A percentile compares a stretch with the other conserved stretches of the same genome.
Conservation (phyloP, 2,888 invertebrate species). For the Scaptomyza tumidula region DNA sequence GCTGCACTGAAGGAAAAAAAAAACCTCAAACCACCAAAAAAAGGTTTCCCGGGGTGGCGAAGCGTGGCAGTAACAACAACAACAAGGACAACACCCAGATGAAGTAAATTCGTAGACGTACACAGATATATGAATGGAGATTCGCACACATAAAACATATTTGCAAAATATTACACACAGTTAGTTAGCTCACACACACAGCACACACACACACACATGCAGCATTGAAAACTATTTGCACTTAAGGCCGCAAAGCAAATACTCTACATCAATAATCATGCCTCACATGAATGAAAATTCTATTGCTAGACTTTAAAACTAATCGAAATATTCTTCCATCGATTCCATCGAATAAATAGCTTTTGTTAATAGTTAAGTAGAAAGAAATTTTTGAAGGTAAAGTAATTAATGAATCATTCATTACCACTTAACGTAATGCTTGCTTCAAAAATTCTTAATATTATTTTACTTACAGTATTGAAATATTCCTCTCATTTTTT, state of each 20-base stretch:
- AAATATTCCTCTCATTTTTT: too few species aligned
- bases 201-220: slow-evolving; percentile 1
- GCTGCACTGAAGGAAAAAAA: slow-evolving; percentile 5
- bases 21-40: slow-evolving; percentile 1
- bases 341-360: neutral
- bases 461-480: too few species aligned
- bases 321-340: too few species aligned
- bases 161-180: slow-evolving; percentile 67
- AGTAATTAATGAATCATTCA: too few species aligned
- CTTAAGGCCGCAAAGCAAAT: slow-evolving; percentile 6
- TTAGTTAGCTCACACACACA: slow-evolving; percentile 55
- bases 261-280: slow-evolving; percentile 11
- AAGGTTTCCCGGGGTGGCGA: slow-evolving; percentile 49
- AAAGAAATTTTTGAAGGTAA: too few species aligned
- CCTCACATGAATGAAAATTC: too few species aligned
- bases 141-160: slow-evolving; percentile 72
- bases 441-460: too few species aligned
- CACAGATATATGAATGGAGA: slow-evolving; percentile 24
- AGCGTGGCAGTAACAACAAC: slow-evolving; percentile 37
- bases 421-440: too few species aligned
- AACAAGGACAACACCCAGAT: slow-evolving; percentile 31
- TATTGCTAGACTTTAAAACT: too few species aligned
- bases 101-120: slow-evolving; percentile 33
- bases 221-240: slow-evolving; percentile 29
- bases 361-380: neutral